Evolutionary conservation across 2,888 invertebrate genomes (phyloP), one percentile per base, ranked within the genome.

Genomic region (Hypercompe scribonia): DNA sequence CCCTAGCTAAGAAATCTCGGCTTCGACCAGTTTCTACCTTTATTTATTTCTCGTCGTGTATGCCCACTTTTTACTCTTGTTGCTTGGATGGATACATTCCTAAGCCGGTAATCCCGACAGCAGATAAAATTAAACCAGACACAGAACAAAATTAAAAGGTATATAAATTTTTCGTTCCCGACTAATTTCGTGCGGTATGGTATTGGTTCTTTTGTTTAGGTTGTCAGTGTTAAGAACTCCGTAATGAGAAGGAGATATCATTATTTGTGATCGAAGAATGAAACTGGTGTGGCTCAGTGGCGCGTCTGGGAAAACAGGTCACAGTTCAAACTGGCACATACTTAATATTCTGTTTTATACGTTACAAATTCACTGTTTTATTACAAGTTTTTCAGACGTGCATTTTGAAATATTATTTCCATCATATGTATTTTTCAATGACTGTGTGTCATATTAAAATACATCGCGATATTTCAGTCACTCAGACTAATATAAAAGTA

Each of bases 121-220:
- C 92, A 91, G 94, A 95, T 95, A 95, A 95, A 95, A 95, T 95
- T 95, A 95, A 95, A 94, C 94, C 95, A 95, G 95, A 95, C 95
- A 93, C 92, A 92, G 94, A 95, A 95, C 92, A 95, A 95, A 95
- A 95, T 95, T 94, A 95, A 95, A 95, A 95, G 91, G 93, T 91
- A 92, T 88, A 93, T 93, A 92, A 94, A 94, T 93, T 93, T 90
- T 91, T 93, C 92, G 93, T 92, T 90, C 90, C 90, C 88, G 86
- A 94, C 95, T 95, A 95, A 95, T 95, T 95, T 94, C 88, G 94
- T 94, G 93, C 91, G 90, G 94, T 93, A 93, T 92, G 94, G 91
- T 89, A 90, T 93, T 77, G 78, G 79, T 86, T 75, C 86, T 87
- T 88, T 88, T 87, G 85, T 88, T 84, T 81, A 73, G 74, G 65